Percentiles rank a stretch among this genome's conserved stretches.
These are phyloP conservation scores for Onthophagus taurus DNA, from an alignment of 1,140 invertebrate genomes.

Conservation along the genomic window DNA sequence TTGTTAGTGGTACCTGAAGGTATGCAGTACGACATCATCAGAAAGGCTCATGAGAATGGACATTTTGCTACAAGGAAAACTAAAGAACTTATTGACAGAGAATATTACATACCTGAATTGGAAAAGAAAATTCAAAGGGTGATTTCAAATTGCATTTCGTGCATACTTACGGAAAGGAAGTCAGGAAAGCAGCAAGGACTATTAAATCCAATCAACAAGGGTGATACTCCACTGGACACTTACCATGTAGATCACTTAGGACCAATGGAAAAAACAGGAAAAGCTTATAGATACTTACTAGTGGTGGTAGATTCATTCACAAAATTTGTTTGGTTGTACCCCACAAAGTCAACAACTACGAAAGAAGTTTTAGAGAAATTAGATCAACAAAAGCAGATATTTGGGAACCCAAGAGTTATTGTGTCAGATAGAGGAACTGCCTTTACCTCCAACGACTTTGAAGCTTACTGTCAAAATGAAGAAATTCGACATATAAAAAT, in stretches of 20 bases:
- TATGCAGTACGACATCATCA: constrained; percentile 17
- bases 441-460: constrained; percentile 19
- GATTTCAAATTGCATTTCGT: constrained; percentile 17
- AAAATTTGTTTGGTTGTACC: constrained; percentile 23
- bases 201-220: constrained; percentile 27
- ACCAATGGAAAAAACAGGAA: constrained; percentile 21
- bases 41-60: constrained; percentile 14
- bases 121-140: constrained; percentile 20
- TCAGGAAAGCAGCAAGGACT: constrained; percentile 5
- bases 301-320: constrained; percentile 24
- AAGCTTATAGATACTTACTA: constrained; percentile 23
- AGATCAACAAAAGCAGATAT: constrained; percentile 15
- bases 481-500: neutral
- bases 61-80: constrained; percentile 17
- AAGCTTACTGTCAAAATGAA: neutral
- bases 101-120: constrained; percentile 24
- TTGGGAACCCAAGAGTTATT: constrained; percentile 16
- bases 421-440: constrained; percentile 18
- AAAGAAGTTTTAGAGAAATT: constrained; percentile 18
- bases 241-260: constrained; percentile 31
- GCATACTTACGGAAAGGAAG: too few species aligned
- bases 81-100: constrained; percentile 14
- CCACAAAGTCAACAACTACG: constrained; percentile 10
- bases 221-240: constrained; percentile 24
- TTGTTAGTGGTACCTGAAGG: constrained; percentile 22